Evolutionary conservation across 2,113 vertebrate species (phyloP), one percentile per base, ranked within the genome.

Genomic region (Mormoops blainvillei): DNA sequence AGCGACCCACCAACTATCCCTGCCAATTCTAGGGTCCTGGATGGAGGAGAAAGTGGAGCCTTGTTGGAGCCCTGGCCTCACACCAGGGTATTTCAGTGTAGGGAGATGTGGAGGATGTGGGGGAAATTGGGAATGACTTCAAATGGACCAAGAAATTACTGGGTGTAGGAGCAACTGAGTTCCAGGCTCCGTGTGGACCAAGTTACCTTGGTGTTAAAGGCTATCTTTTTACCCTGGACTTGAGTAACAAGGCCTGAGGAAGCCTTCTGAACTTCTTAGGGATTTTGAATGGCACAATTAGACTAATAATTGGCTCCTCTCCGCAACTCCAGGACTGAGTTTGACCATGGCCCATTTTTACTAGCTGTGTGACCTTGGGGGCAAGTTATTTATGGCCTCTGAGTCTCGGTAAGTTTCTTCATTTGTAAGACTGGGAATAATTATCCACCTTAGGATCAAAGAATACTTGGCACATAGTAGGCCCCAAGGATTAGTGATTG

Each of bases 321-420:
- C 96, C 80, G 81, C 48, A 97, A 94, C 96, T 98, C 96, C 97
- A 97, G 94, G 92, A 97, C 97, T 97, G 97, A 97, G 97, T 97
- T 98, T 97, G 94, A 97, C 94, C 93, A 7, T 92, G 95, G 96
- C 97, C 91, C 96, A 50, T 95, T 96, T 98, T 98, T 98, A 97
- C 97, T 97, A 97, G 97, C 97, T 97, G 96, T 94, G 97, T 98
- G 97, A 98, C 97, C 97, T 97, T 97, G 96, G 95, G 97, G 97
- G 97, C 97, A 96, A 92, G 97, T 98, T 97, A 97, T 97, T 98
- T 97, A 97, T 96, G 96, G 97, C 93, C 82, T 96, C 93, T 91
- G 97, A 97, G 93, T 93, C 88, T 97, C 36, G 15, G 71, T 93
- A 91, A 94, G 93, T 97, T 97, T 97, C 95, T 97, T 97, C 97